Evolutionary conservation across 2,888 invertebrate genomes (phyloP), one percentile per base, ranked within the genome.

Genomic region (Scaptodrosophila latifasciaeformis): DNA sequence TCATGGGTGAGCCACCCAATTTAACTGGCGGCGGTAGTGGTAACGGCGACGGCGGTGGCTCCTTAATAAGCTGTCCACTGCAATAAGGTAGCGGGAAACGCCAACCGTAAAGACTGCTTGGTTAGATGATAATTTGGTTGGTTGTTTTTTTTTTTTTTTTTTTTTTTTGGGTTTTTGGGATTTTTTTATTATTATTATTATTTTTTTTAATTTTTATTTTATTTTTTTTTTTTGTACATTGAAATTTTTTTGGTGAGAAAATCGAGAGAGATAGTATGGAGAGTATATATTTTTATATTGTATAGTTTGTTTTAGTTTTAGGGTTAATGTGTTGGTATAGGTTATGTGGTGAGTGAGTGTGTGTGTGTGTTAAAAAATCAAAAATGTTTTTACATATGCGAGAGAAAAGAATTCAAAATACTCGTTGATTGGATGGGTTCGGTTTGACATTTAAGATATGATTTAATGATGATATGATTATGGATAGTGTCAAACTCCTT

Each of bases 81-180:
- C 94, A 94, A 94, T 95, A 94, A 91, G 94, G 94, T 92, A 95
- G 93, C 90, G 95, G 94, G 91, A 94, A 95, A 91, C 94, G 94
- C 94, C 94, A 94, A 93, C 94, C 94, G 92, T 94, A 94, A 92
- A 95, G 92, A 93, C 94, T 95, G 92, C 84, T 83, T 84, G 81
- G 84, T 85, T 86, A 85, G 71, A 75, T 77, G 63, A 58, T 67
- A 62, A 59, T 67, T 75, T 55, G 54, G 59, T 61, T 59, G 45
- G 48, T 54, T 10, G 24, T 51, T 15, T 52, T 42, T 29, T 58
- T 47, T 47, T 37, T 31, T 31, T 42, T 35, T 10, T 9, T 34
- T 61, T 46, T 34, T 47, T 48, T 50, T 39, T 44, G 31, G 42
- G 34, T 50, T 44, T 49, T 54, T 17, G 27, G n/a, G 15, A 24